Base-by-base conservation (phyloP, 1,140 invertebrate species). In the Papilio xuthus region DNA sequence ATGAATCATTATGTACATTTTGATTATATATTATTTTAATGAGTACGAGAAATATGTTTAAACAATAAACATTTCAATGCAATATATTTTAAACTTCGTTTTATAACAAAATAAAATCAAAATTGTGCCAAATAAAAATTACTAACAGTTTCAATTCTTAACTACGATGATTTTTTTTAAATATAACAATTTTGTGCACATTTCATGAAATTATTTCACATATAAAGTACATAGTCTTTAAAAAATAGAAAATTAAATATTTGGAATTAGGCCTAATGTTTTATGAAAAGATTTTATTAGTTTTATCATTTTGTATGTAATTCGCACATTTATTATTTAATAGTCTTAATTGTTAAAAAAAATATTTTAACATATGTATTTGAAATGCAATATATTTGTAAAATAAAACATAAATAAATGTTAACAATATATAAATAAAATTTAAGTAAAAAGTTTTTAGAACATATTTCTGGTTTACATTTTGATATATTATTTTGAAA, bases 401-500 rank as follows among this genome's bases (percentile, higher is more conserved):
- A 60, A 60, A 60, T 60, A 60, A 10, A 60, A 60, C 23, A 60
- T 23, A 60, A 47, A 47, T 47, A 47, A 60, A 60, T 60, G 10
- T 60, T 26, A 26, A 60, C 23, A 4, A 60, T 6, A 26, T 26
- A 0, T 60, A 13, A 28, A 26, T 60, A 60, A 60, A 60, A 60
- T 60, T 26, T 60, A 60, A 60, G 56, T 28, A 28, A 4, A 23
- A 13, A 8, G 4, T 20, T 60, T 60, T 60, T 60, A 26, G 23
- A 60, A 60, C 10, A 26, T 60, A 60, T 60, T 60, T 26, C 56
- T 26, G 20, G 20, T 26, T 26, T 60, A 60, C 20, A 60, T 26
- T 60, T 60, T 60, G 23, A 28, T 60, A 60, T 60, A 28, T 56
- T 56, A 56, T 60, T 60, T 60, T 60, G 10, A 60, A 60, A 60